Conservation (phyloP, 2,888 invertebrate genomes). For the Tenthredo distinguenda region DNA sequence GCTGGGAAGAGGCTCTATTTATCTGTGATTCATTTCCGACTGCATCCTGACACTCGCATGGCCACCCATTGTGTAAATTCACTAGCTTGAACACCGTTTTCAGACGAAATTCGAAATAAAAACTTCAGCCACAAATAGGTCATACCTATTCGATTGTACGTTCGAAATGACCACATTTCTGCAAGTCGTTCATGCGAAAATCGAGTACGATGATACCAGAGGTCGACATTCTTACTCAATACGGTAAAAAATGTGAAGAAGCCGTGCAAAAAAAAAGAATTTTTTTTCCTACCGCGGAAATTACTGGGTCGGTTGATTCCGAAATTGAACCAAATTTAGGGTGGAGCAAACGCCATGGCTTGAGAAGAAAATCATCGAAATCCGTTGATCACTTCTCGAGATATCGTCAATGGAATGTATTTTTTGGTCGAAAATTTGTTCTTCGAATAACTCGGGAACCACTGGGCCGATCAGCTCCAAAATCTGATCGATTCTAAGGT, state of each 20-base stretch:
- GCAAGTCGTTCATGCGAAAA: not conserved
- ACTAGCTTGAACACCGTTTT: not conserved
- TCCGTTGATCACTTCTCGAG: not conserved
- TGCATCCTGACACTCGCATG: constrained; percentile 3
- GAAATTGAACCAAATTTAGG: not conserved
- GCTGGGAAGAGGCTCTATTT: not conserved
- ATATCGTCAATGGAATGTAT: not conserved
- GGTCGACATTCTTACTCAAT: not conserved
- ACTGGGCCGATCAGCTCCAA: not conserved
- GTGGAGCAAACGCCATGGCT: not conserved
- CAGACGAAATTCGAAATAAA: not conserved
- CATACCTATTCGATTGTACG: not conserved
- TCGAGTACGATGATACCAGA: not conserved
- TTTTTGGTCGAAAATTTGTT: not conserved
- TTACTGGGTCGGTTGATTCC: not conserved
- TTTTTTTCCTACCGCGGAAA: not conserved
- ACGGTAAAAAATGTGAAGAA: not conserved
- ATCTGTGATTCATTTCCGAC: constrained; percentile 10
- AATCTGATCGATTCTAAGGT: not conserved
- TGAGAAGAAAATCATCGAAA: not conserved
- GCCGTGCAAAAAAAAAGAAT: not conserved
- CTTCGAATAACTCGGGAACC: not conserved
- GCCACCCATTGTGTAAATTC: not conserved
- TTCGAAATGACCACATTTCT: not conserved
- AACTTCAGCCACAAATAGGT: not conserved